A percentile compares a stretch with the other conserved stretches of the same genome.
Conservation (phyloP, 2,888 invertebrate species). For the Thelaira solivaga region DNA sequence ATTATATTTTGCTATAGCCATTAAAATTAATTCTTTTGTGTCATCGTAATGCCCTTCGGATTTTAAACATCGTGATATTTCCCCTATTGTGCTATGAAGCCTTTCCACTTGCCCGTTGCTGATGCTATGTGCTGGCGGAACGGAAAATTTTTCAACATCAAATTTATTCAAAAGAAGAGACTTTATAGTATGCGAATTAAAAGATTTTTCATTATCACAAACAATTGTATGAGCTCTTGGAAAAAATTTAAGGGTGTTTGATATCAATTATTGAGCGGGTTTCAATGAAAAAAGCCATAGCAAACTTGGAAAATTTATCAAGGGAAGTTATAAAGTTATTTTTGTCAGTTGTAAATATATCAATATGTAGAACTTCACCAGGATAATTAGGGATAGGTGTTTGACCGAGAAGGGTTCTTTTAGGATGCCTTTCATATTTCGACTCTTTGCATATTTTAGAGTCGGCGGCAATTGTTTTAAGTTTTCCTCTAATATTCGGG, state of each 20-base stretch:
- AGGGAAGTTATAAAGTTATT: neutral
- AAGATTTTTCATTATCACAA: constrained; percentile 27
- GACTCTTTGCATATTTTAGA: neutral
- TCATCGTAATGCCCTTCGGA: too few species aligned
- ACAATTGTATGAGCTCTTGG: constrained; percentile 5
- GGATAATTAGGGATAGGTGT: constrained; percentile 3
- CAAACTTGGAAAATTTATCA: constrained; percentile 8
- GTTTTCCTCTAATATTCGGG: neutral
- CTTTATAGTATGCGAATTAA: constrained; percentile 1
- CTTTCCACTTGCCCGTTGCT: constrained; percentile 13
- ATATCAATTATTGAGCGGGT: neutral
- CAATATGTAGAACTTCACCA: neutral
- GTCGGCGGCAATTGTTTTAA: neutral
- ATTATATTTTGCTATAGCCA: neutral
- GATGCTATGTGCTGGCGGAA: neutral
- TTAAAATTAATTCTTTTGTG: neutral
- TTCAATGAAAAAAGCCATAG: neutral
- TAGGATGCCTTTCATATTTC: constrained; percentile 5
- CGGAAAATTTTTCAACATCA: neutral
- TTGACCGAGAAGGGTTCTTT: neutral
- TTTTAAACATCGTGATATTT: too few species aligned
- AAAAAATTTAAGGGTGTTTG: neutral
- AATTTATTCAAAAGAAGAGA: neutral
- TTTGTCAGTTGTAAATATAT: constrained; percentile 1
- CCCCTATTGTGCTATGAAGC: constrained; percentile 6